A percentile compares a stretch with the other conserved stretches of the same genome.
These are phyloP conservation scores for Agrochola macilenta DNA, from an alignment of 2,888 invertebrate species.

Conservation along the genomic window DNA sequence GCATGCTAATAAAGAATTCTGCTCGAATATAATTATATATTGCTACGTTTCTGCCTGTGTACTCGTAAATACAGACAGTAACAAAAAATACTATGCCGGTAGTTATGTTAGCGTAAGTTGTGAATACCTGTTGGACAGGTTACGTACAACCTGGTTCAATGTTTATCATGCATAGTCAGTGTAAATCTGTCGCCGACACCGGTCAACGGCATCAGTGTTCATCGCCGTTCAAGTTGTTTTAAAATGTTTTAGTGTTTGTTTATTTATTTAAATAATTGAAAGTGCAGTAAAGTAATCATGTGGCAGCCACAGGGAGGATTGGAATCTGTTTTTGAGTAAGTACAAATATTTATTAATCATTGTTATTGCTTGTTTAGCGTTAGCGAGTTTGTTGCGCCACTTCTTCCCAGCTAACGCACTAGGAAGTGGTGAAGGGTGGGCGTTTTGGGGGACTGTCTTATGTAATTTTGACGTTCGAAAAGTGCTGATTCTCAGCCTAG, in stretches of 20 bases:
- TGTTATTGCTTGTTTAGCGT: no score
- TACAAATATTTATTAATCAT: conserved; percentile 46
- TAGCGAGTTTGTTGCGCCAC: no score
- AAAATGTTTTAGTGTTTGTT: conserved; percentile 30
- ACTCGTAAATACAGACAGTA: no score
- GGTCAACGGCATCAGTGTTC: not conserved
- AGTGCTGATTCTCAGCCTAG: no score
- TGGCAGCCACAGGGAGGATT: conserved; percentile 73
- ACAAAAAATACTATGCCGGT: not conserved
- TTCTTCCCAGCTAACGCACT: no score
- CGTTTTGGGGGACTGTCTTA: no score
- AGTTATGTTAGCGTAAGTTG: not conserved
- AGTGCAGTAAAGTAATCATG: conserved; percentile 63
- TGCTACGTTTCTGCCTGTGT: not conserved
- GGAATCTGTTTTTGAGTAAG: conserved; percentile 74
- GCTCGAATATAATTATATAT: not conserved
- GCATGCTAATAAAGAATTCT: not conserved
- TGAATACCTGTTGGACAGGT: conserved; percentile 46
- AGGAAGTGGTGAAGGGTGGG: no score
- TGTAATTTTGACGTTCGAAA: no score
- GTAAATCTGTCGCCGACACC: conserved; percentile 12
- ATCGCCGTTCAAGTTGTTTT: not conserved
- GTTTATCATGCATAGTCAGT: conserved; percentile 15
- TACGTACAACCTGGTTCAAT: not conserved
- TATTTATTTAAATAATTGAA: conserved; percentile 2